Evolutionary conservation across 2,113 vertebrate genomes (phyloP).

Genomic region (Rutilus rutilus): DNA sequence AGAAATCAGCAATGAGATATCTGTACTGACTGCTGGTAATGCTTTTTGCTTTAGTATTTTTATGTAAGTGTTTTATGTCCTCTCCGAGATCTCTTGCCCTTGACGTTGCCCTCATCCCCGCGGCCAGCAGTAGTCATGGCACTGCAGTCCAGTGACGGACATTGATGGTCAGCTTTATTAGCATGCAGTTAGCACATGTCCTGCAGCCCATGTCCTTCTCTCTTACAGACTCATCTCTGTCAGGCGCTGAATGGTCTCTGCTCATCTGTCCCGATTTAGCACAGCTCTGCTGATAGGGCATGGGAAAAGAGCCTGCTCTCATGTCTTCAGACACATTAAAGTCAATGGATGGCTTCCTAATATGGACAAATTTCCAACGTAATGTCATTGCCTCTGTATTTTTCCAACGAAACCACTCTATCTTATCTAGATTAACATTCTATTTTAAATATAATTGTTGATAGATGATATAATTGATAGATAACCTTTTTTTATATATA

Average conservation of each 20-base stretch:
- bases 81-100: not conserved
- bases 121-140: constrained; percentile 20
- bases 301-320: constrained; percentile 42
- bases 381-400: not conserved
- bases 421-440: not conserved
- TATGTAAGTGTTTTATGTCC: not conserved
- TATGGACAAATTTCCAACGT: constrained; percentile 36
- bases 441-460: not conserved
- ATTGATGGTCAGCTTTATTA: constrained; percentile 29
- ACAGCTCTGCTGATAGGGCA: constrained; percentile 23
- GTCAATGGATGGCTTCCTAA: constrained; percentile 26
- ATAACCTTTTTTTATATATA: not conserved
- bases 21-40: constrained; percentile 19
- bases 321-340: constrained; percentile 36
- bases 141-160: not conserved
- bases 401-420: not conserved
- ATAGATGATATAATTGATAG: not conserved
- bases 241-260: constrained; percentile 18
- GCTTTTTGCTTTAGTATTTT: not conserved
- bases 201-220: constrained; percentile 10
- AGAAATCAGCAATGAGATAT: constrained; percentile 15
- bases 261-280: constrained; percentile 42
- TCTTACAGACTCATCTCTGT: constrained; percentile 30
- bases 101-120: not conserved
- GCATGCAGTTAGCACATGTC: constrained; percentile 5